Conservation (phyloP, 2,888 invertebrate genomes). For the Lasioglossum villosulum region DNA sequence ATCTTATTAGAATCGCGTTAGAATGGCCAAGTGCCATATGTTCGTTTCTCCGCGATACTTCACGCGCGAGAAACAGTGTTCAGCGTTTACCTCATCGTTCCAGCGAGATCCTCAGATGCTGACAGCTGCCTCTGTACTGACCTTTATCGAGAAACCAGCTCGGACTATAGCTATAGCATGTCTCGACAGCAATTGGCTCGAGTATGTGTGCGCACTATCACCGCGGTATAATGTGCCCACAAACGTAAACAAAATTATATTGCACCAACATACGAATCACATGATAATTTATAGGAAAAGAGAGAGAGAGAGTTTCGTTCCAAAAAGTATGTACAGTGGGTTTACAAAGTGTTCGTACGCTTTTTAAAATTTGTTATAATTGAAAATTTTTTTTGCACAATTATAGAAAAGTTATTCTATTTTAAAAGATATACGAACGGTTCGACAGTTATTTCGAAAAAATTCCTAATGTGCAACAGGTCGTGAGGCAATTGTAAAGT, state of each 20-base stretch:
- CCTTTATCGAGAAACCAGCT: neutral
- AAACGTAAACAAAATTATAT: neutral
- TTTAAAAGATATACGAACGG: too few species aligned
- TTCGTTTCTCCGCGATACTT: neutral
- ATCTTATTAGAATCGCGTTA: neutral
- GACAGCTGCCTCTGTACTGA: conserved; percentile 36
- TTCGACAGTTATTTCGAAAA: too few species aligned
- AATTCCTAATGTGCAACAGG: too few species aligned
- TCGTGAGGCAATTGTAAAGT: too few species aligned
- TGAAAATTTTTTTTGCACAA: too few species aligned
- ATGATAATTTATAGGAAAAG: fast-evolving
- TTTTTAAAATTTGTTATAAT: too few species aligned
- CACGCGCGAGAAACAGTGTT: neutral
- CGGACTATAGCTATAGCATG: neutral
- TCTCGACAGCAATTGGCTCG: neutral
- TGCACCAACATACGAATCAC: neutral
- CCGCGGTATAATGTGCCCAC: neutral
- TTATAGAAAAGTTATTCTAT: too few species aligned
- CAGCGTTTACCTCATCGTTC: conserved; percentile 51
- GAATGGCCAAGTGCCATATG: neutral
- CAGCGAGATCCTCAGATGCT: conserved; percentile 6
- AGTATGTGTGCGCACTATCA: neutral
- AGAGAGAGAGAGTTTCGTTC: too few species aligned
- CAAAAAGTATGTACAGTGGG: too few species aligned
- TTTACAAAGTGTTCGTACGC: too few species aligned